Conservation (phyloP, 64 coral and sea anemone species). For the Porites lutea region DNA sequence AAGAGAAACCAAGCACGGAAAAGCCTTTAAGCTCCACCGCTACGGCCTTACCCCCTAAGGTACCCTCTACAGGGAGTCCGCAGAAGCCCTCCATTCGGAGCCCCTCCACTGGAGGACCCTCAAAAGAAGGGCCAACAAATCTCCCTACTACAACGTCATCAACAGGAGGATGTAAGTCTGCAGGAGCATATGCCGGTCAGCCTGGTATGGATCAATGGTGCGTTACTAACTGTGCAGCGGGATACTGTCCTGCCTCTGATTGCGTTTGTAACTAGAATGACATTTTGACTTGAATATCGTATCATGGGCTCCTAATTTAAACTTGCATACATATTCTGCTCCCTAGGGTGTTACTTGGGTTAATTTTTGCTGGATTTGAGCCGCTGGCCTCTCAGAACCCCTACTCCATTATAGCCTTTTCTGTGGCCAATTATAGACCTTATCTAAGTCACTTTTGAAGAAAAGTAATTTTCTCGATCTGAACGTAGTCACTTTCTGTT, state of each 20-base stretch:
- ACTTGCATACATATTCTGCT: no score
- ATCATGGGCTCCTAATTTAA: no score
- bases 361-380: no score
- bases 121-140: not conserved
- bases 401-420: no score
- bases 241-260: constrained; percentile 58
- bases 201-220: constrained; percentile 68
- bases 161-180: not conserved
- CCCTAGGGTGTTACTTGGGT: no score
- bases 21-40: not conserved
- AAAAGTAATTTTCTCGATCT: no score
- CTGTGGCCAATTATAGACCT: no score
- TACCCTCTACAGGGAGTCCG: not conserved
- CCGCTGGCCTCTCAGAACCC: no score
- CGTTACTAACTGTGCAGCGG: constrained; percentile 36
- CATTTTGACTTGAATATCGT: no score
- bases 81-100: not conserved
- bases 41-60: not conserved
- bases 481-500: no score
- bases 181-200: constrained; percentile 32
- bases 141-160: constrained; percentile 26
- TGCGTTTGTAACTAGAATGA: constrained; percentile 42
- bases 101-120: not conserved
- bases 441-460: no score
- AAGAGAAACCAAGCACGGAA: not conserved